Evolutionary conservation across 2,113 vertebrate genomes (phyloP).

Genomic region (Paedocypris sp.): DNA sequence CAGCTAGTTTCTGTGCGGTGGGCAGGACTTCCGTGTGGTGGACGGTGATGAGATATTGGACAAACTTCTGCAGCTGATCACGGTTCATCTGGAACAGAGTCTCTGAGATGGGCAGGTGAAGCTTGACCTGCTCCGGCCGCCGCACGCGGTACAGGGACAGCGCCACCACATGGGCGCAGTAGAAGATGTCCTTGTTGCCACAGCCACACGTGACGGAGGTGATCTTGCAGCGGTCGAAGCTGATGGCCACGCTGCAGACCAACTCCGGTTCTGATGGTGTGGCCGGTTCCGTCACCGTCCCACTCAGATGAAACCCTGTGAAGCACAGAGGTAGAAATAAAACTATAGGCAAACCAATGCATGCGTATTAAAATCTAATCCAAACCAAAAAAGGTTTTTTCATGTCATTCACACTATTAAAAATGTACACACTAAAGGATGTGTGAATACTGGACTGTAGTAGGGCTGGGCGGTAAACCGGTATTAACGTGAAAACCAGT

Average conservation of each 20-base stretch:
- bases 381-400: too few relatives aligned
- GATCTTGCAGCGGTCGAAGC: conserved; percentile 99
- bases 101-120: conserved; percentile 98
- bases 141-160: conserved; percentile 94
- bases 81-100: conserved; percentile 98
- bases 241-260: conserved; percentile 95
- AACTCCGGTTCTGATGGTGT: conserved; percentile 84
- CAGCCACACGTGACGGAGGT: conserved; percentile 97
- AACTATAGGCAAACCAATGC: too few relatives aligned
- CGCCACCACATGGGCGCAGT: conserved; percentile 94
- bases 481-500: too few relatives aligned
- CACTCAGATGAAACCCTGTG: conserved; percentile 91
- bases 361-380: too few relatives aligned
- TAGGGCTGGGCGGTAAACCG: too few relatives aligned
- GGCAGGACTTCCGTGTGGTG: conserved; percentile 98
- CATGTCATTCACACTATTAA: too few relatives aligned
- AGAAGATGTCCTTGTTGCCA: conserved; percentile 99
- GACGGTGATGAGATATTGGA: conserved; percentile 98
- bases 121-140: conserved; percentile 95
- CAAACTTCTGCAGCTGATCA: conserved; percentile 97
- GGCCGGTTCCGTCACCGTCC: conserved; percentile 93
- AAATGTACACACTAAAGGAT: too few relatives aligned
- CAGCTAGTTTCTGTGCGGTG: conserved; percentile 93
- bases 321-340: conserved; percentile 31
- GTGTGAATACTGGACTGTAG: too few relatives aligned